phyloP scores from a whole-genome alignment of 2,888 invertebrate species.

The Eupithecia centaureata region DNA sequence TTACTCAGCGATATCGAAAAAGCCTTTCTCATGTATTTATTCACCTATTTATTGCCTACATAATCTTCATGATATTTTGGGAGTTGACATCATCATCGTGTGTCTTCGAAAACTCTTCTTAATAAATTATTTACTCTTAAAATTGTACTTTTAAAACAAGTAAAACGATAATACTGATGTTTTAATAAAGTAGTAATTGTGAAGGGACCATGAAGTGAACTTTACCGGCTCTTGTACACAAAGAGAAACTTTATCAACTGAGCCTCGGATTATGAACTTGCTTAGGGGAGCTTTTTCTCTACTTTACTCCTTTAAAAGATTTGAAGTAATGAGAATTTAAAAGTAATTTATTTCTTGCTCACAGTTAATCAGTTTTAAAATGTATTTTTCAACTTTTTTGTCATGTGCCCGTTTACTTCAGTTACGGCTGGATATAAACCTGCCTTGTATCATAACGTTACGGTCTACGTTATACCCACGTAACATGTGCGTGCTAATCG shows the following conservation, averaged over 20 bases:
- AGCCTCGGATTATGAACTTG: background rate
- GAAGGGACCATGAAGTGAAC: background rate
- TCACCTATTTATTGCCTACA: background rate
- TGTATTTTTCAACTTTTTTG: too few species aligned
- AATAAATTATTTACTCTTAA: too few species aligned
- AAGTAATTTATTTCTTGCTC: background rate
- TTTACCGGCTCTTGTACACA: background rate
- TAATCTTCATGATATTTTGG: background rate
- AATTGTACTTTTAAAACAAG: too few species aligned
- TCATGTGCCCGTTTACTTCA: too few species aligned
- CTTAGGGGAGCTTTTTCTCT: background rate
- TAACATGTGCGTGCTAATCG: too few species aligned
- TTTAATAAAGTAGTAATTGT: background rate
- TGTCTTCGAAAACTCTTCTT: background rate
- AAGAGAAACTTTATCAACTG: background rate
- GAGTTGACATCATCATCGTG: background rate
- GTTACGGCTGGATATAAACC: too few species aligned
- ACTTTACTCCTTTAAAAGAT: too few species aligned
- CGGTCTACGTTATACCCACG: too few species aligned
- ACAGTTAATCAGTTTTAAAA: background rate
- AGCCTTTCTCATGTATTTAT: background rate
- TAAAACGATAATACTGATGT: too few species aligned
- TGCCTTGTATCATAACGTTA: too few species aligned
- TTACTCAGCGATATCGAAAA: background rate
- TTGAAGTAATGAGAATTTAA: background rate